Evolutionary conservation across 2,888 invertebrate species (phyloP).

Genomic region (Agrilus cyanescens): DNA sequence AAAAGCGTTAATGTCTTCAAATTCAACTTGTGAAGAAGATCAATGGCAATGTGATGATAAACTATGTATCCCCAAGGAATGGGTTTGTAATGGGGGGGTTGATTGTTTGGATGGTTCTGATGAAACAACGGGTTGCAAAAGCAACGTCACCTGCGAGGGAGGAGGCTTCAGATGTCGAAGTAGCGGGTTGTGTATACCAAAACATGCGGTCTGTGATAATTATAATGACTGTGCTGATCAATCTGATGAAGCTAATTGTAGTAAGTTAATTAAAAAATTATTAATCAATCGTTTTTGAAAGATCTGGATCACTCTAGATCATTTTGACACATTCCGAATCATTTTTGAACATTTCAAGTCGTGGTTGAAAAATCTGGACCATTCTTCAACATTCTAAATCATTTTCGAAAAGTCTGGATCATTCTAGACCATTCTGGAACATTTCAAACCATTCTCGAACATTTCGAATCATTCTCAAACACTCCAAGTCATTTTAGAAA

Average conservation of each 20-base stretch:
- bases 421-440: no score
- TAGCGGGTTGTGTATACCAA: slow-evolving; percentile 41
- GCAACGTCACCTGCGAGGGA: slow-evolving; percentile 37
- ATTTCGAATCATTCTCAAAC: no score
- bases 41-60: slow-evolving; percentile 30
- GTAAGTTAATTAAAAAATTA: slow-evolving; percentile 30
- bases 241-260: slow-evolving; percentile 42
- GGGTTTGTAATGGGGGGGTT: slow-evolving; percentile 32
- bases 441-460: no score
- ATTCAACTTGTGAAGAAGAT: slow-evolving; percentile 21
- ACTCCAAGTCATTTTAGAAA: no score
- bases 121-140: slow-evolving; percentile 34
- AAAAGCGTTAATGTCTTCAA: no score
- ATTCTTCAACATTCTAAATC: no score
- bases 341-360: no score
- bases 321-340: no score
- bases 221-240: slow-evolving; percentile 45
- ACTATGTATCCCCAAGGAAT: slow-evolving; percentile 25
- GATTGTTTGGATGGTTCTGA: slow-evolving; percentile 35
- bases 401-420: no score
- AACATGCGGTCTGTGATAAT: slow-evolving; percentile 44
- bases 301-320: no score
- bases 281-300: no score
- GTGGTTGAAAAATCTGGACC: no score
- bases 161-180: slow-evolving; percentile 46